Conservation (phyloP, 1,140 invertebrate genomes). For the Hetaerina americana region DNA sequence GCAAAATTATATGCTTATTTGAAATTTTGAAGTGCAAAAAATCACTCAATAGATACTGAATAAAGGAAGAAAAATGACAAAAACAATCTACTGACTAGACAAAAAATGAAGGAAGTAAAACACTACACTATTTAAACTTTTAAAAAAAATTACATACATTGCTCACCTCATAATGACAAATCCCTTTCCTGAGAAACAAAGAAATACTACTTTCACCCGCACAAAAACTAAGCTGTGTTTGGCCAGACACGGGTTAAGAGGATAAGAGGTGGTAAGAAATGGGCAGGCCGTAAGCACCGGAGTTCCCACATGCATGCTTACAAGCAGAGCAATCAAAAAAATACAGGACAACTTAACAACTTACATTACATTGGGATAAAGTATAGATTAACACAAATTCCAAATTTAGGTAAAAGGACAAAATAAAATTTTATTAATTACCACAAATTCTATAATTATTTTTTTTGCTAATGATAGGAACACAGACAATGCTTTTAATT, state of each 20-base stretch:
- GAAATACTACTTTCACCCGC: conserved; percentile 3
- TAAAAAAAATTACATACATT: neutral
- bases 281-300: conserved; percentile 8
- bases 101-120: neutral
- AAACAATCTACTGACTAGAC: too few relatives aligned
- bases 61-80: too few relatives aligned
- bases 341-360: conserved; percentile 1
- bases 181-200: neutral
- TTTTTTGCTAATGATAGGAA: too few relatives aligned
- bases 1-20: too few relatives aligned
- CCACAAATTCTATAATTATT: too few relatives aligned
- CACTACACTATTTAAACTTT: neutral
- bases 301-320: neutral
- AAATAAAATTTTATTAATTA: too few relatives aligned
- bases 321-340: neutral
- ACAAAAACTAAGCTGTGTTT: neutral
- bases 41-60: too few relatives aligned
- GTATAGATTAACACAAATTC: too few relatives aligned
- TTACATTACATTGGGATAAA: too few relatives aligned
- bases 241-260: neutral
- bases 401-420: too few relatives aligned
- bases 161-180: neutral
- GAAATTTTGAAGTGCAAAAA: too few relatives aligned
- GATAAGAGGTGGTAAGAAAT: conserved; percentile 1
- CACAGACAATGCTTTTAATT: too few relatives aligned